Evolutionary conservation across 2,113 vertebrate species (phyloP).

Genomic region (Chionodraco myersi): DNA sequence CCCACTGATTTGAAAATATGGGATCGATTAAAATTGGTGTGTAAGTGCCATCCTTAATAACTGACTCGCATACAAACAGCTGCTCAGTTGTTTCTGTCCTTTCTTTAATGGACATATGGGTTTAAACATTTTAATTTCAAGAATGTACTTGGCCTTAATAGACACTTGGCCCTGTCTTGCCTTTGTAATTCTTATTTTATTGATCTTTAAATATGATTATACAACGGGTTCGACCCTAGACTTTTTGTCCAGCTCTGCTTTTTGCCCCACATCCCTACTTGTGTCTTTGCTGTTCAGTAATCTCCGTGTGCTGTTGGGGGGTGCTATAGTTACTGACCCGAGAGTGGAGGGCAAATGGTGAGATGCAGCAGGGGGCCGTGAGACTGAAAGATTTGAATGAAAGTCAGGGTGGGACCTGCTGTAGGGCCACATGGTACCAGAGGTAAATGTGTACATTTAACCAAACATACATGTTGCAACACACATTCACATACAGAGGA

Average conservation of each 20-base stretch:
- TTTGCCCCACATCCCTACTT: conserved; percentile 1
- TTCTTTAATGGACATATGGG: not conserved
- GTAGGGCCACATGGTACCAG: conserved; percentile 11
- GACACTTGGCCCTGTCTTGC: too few relatives aligned
- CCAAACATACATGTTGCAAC: conserved; percentile 16
- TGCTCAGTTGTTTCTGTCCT: not conserved
- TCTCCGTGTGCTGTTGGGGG: conserved; percentile 53
- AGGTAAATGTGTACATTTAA: not conserved
- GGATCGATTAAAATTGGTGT: not conserved
- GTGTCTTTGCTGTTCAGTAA: not conserved
- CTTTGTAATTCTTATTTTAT: too few relatives aligned
- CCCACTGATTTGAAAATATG: conserved; percentile 5
- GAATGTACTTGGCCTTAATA: not conserved
- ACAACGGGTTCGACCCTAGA: not conserved
- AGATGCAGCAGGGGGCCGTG: conserved; percentile 45
- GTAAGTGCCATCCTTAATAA: not conserved
- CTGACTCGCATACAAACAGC: not conserved
- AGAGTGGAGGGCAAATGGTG: conserved; percentile 42
- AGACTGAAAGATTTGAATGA: conserved; percentile 54
- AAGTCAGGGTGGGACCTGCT: conserved; percentile 62
- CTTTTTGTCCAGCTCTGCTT: conserved; percentile 8
- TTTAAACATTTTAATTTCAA: not conserved
- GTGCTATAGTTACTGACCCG: conserved; percentile 72
- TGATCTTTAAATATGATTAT: too few relatives aligned
- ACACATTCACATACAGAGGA: not conserved